Evolutionary conservation across 2,888 invertebrate species (phyloP), one percentile per base, ranked within the genome.

Genomic region (Eupithecia exiguata): DNA sequence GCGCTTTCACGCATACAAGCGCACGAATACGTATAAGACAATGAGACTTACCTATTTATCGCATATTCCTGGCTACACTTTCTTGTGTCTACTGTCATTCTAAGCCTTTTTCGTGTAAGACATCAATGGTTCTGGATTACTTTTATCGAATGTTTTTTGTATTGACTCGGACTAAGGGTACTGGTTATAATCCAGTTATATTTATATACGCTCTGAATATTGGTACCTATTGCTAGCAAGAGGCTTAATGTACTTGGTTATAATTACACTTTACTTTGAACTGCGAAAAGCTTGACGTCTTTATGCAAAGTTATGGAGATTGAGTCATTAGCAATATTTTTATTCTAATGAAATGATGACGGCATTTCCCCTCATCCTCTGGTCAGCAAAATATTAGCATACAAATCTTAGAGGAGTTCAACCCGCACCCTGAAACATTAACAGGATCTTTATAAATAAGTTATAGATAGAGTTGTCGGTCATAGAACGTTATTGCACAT

Each of bases 251-350:
- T 40, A 16, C 61, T 61, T 58, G 21, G 25, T 46, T 58, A 62
- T 49, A 62, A 71, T 71, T 68, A 71, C 36, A 38, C 68, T 46
- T 68, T 63, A 74, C 69, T 68, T 68, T 74, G 36, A 68, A 53
- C 62, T 49, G 36, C 14, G 46, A 43, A 74, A 69, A 68, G 21
- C 35, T 46, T 65, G 61, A 58, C 62, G 62, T 72, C 38, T 71
- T 91, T 89, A 94, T 92, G 94, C 90, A 88, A 94, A 94, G 91
- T 89, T 92, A 93, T 94, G 94, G 89, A 92, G 89, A 94, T 94
- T 86, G 87, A 88, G 89, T 89, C 92, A 92, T 94, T 93, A 92
- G 89, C 89, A 91, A 91, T 91, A 92, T 91, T 93, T 90, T 91
- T 89, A 87, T 88, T 92, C 88, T 89, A 92, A 92, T 91, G 88